These are phyloP conservation scores for Pyrgilauda ruficollis DNA, from an alignment of 2,113 vertebrate genomes.

Conservation along the genomic window DNA sequence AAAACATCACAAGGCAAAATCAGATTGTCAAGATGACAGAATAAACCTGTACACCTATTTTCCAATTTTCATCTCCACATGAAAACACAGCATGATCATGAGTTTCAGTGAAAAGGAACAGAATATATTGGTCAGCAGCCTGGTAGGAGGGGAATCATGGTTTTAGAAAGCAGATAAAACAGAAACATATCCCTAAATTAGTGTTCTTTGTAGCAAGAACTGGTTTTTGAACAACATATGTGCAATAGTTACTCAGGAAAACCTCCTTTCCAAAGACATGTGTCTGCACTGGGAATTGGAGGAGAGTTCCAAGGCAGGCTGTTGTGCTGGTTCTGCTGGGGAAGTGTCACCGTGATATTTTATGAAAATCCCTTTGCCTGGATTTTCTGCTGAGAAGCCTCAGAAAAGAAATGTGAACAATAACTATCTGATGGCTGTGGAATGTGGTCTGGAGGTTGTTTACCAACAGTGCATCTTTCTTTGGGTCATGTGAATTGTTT, in stretches of 20 bases:
- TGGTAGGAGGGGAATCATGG: not conserved
- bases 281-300: not conserved
- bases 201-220: not conserved
- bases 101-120: conserved; percentile 28
- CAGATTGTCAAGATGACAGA: conserved; percentile 48
- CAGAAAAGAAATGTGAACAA: too few relatives aligned
- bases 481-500: too few relatives aligned
- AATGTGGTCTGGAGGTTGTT: too few relatives aligned
- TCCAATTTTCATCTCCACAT: conserved; percentile 71
- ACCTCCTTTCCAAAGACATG: not conserved
- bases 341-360: too few relatives aligned
- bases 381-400: too few relatives aligned
- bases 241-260: not conserved
- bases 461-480: too few relatives aligned
- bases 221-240: not conserved
- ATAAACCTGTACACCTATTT: conserved; percentile 65
- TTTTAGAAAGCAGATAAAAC: conserved; percentile 21
- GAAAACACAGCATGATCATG: conserved; percentile 55
- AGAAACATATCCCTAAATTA: not conserved
- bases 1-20: conserved; percentile 52
- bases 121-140: not conserved
- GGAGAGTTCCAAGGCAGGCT: not conserved
- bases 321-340: not conserved
- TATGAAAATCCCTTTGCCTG: too few relatives aligned
- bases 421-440: too few relatives aligned